Evolutionary conservation across 2,113 vertebrate species (phyloP).

Genomic region (Caranx melampygus): DNA sequence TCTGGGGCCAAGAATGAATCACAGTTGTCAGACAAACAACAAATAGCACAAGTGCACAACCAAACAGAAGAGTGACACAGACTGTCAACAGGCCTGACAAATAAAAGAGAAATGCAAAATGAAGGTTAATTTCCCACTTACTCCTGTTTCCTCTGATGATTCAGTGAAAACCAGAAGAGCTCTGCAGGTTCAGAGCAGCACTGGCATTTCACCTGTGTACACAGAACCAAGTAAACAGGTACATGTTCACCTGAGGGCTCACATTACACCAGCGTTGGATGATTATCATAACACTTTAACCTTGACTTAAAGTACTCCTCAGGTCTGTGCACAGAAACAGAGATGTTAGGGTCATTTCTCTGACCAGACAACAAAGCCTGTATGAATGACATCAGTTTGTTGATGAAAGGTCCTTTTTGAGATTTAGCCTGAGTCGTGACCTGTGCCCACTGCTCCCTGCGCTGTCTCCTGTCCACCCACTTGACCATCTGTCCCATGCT

Average conservation of each 20-base stretch:
- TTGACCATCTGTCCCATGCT: constrained; percentile 54
- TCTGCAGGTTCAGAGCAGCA: not conserved
- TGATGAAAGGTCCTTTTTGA: not conserved
- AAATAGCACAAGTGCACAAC: not conserved
- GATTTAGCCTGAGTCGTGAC: constrained; percentile 38
- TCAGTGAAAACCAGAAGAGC: too few relatives aligned
- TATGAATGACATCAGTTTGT: not conserved
- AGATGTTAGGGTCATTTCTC: not conserved
- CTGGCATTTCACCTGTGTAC: too few relatives aligned
- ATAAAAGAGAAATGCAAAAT: too few relatives aligned
- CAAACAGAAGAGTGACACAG: not conserved
- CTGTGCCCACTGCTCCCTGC: constrained; percentile 7
- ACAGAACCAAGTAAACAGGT: not conserved
- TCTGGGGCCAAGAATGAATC: too few relatives aligned
- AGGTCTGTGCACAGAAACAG: not conserved
- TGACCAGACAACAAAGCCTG: constrained; percentile 1
- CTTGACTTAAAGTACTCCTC: not conserved
- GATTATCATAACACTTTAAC: not conserved
- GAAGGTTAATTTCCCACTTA: too few relatives aligned
- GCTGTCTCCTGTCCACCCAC: constrained; percentile 13
- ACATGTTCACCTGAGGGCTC: not conserved
- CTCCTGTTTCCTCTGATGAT: too few relatives aligned
- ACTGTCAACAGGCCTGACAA: not conserved
- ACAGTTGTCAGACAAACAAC: not conserved
- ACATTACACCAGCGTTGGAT: not conserved